A percentile compares a stretch with the other conserved stretches of the same genome.
Conservation (phyloP, 2,797 vertebrate genomes). For the Parauchenoglanis punctatus region DNA sequence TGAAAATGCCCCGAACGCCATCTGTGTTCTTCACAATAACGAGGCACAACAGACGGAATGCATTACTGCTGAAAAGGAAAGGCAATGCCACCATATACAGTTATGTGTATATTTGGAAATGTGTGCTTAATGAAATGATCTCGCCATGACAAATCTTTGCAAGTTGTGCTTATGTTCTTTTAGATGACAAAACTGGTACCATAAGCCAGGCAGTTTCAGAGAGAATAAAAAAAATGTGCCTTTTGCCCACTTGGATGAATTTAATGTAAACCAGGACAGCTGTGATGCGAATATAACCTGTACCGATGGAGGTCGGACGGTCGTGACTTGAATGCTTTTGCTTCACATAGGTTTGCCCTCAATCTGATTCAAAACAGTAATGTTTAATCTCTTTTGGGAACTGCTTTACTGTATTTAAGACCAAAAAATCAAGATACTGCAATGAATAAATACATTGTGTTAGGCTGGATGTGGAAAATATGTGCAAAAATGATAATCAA, state of each 20-base stretch:
- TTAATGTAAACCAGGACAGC: conserved; percentile 57
- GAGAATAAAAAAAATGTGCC: conserved; percentile 40
- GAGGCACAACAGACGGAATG: conserved; percentile 59
- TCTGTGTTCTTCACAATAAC: conserved; percentile 61
- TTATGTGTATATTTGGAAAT: conserved; percentile 72
- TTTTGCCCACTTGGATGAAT: conserved; percentile 40
- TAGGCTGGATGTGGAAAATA: conserved; percentile 43
- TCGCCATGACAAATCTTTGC: conserved; percentile 56
- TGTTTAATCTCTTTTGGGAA: conserved; percentile 39
- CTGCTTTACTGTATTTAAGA: conserved; percentile 46
- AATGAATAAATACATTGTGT: conserved; percentile 39
- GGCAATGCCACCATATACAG: conserved; percentile 65
- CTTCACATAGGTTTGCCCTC: conserved; percentile 40
- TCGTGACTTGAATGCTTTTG: conserved; percentile 49
- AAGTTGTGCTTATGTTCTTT: conserved; percentile 48
- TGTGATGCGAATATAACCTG: conserved; percentile 49
- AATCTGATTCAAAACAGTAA: conserved; percentile 55
- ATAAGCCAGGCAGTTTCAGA: conserved; percentile 30
- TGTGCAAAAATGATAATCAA: conserved; percentile 55
- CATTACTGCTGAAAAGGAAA: conserved; percentile 57
- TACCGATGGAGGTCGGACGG: not conserved
- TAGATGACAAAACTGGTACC: conserved; percentile 50
- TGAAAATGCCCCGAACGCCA: conserved; percentile 66
- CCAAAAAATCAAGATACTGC: conserved; percentile 46
- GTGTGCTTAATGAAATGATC: conserved; percentile 70